These are phyloP conservation scores for Ptychobarbus kaznakovi DNA, from an alignment of 2,797 vertebrate genomes.

Conservation along the genomic window DNA sequence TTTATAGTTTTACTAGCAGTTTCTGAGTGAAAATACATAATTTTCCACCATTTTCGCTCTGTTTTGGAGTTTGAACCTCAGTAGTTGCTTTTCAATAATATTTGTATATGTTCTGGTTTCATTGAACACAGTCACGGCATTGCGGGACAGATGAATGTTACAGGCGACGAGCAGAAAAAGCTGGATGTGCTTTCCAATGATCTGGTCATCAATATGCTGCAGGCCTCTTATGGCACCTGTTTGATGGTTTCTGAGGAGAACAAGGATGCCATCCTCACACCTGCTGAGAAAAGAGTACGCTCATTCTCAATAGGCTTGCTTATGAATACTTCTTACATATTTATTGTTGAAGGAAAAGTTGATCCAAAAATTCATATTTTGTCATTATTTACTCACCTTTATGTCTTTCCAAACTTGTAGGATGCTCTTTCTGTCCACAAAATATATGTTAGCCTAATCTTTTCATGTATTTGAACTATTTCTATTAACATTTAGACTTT, in stretches of 20 bases:
- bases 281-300: slow-evolving; percentile 85
- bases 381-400: background rate
- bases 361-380: background rate
- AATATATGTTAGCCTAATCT: background rate
- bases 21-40: too few species aligned
- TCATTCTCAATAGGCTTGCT: slow-evolving; percentile 1
- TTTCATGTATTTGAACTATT: background rate
- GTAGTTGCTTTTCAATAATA: background rate
- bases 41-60: background rate
- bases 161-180: slow-evolving; percentile 95
- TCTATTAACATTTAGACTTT: background rate
- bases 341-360: background rate
- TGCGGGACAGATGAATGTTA: slow-evolving; percentile 91
- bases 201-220: slow-evolving; percentile 96
- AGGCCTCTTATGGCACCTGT: slow-evolving; percentile 90
- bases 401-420: background rate
- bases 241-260: slow-evolving; percentile 94
- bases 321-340: background rate
- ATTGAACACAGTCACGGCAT: slow-evolving; percentile 81
- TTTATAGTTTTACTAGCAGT: too few species aligned
- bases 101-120: slow-evolving; percentile 13
- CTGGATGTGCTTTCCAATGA: slow-evolving; percentile 93
- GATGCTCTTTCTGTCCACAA: background rate
- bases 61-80: background rate
- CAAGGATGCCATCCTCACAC: slow-evolving; percentile 85